Evolutionary conservation across 2,888 invertebrate genomes (phyloP), one percentile per base, ranked within the genome.

Genomic region (Cybosia mesomella): DNA sequence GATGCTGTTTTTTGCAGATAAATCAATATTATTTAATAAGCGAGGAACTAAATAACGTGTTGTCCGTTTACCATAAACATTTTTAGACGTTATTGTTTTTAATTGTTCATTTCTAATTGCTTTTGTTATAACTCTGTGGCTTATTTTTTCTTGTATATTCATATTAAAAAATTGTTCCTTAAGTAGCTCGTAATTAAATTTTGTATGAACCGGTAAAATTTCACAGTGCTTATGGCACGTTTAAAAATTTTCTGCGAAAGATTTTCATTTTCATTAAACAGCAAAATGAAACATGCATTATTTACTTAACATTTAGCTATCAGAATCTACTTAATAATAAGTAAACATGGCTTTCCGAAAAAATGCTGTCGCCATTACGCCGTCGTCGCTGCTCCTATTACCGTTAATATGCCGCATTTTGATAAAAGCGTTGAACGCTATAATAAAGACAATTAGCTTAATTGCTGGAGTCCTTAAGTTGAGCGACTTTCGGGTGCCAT

Each of bases 361-460:
- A 64, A 64, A 61, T 39, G 32, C 54, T 55, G 43, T 24, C 43
- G 68, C 72, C 73, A 67, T 80, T 73, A 58, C 60, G n/a, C 68
- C 62, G 36, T 71, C 66, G 49, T 76, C 72, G 73, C 80, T 67
- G 21, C 53, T 43, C 61, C 67, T 79, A 81, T 84, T 80, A 74
- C 60, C 43, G 60, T 75, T 83, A 81, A 85, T 85, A 87, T 86
- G 86, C 85, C 81, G 80, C 87, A 85, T 85, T 87, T 85, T 88
- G 85, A 88, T 87, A 84, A 85, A 86, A 87, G 85, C 87, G 83
- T 80, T 88, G 86, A 85, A 85, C 84, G 84, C 58, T 84, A 85
- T 88, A 88, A 89, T 89, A 87, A 88, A 87, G 87, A 87, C 88
- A 90, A 92, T 91, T 91, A 89, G 81, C 73, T 79, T 88, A 92